Evolutionary conservation across 2,888 invertebrate genomes (phyloP), one percentile per base, ranked within the genome.

Genomic region (Smittia sp.): DNA sequence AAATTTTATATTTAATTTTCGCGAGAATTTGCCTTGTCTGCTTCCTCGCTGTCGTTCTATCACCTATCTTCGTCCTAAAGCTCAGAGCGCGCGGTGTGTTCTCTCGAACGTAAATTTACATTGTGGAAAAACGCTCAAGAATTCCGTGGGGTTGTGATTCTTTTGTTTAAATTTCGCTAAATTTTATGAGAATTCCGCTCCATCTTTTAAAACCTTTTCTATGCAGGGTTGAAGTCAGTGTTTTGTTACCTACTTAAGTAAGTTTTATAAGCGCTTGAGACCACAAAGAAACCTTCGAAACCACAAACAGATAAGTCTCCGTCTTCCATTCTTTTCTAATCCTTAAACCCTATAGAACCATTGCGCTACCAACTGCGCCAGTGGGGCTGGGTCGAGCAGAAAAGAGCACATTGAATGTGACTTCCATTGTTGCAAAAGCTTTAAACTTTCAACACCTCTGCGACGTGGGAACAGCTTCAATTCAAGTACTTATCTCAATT

Each of bases 1-100:
- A 24, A 27, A 25, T 27, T 27, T 63, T 27, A 25, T n/a, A 63
- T 63, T 63, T 63, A 63, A 63, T 63, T 63, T 63, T 63, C 63
- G 22, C 63, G 63, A 15, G 63, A 25, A 27, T 63, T 63, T 63
- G 6, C 63, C 25, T 25, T 9, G 25, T 63, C 27, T 63, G 9
- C 27, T 63, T 27, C 11, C 25, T 63, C 24, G 24, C 58, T 27
- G 63, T 63, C 22, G 27, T 11, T 22, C 3, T n/a, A 3, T 4
- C 13, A 2, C 15, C 63, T 58, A 15, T 54, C 58, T 46, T 15
- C 46, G 58, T 58, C 22, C 58, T 22, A 11, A n/a, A 15, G n/a
- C n/a, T 46, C n/a, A n/a, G 11, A n/a, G 6, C 32, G 46, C 15
- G 46, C 22, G 58, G 58, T 58, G 58, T 7, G 9, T 58, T 58